These are phyloP conservation scores for Simalia tracyae DNA, from an alignment of 2,797 vertebrate genomes.

Conservation along the genomic window DNA sequence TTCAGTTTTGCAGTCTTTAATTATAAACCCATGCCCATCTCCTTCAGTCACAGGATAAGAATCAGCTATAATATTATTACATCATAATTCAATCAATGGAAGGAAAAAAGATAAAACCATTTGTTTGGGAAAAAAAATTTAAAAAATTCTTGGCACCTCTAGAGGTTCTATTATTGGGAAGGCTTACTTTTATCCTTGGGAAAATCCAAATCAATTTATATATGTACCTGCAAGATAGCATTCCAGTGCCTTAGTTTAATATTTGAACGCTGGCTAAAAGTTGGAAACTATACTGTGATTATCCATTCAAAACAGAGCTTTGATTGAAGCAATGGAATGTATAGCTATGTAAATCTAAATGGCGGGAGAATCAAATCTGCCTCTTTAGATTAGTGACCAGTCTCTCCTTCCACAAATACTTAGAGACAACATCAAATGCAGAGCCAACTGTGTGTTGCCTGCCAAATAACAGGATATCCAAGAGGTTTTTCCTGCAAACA, in stretches of 20 bases:
- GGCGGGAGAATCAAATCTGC: background rate
- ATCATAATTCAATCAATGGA: background rate
- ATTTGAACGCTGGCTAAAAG: background rate
- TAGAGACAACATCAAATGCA: slow-evolving; percentile 32
- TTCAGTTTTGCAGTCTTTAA: background rate
- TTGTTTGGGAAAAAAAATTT: background rate
- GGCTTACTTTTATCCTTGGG: background rate
- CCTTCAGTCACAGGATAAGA: background rate
- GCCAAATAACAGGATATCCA: slow-evolving; percentile 33
- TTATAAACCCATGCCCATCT: background rate
- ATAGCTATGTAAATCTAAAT: background rate
- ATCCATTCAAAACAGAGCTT: slow-evolving; percentile 11
- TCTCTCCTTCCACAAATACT: background rate
- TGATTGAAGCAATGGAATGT: background rate
- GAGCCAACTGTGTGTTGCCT: slow-evolving; percentile 12
- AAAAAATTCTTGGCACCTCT: background rate
- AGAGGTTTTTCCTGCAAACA: slow-evolving; percentile 40
- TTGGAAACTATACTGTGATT: slow-evolving; percentile 4
- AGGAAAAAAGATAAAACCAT: background rate
- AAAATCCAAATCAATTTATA: background rate
- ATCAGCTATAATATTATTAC: background rate
- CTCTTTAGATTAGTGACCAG: background rate
- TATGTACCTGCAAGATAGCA: background rate
- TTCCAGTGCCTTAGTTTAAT: background rate
- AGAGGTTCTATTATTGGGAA: background rate